A percentile compares a stretch with the other conserved stretches of the same genome.
These are phyloP conservation scores for Chaunax sp. DNA, from an alignment of 2,797 vertebrate genomes.

Conservation along the genomic window DNA sequence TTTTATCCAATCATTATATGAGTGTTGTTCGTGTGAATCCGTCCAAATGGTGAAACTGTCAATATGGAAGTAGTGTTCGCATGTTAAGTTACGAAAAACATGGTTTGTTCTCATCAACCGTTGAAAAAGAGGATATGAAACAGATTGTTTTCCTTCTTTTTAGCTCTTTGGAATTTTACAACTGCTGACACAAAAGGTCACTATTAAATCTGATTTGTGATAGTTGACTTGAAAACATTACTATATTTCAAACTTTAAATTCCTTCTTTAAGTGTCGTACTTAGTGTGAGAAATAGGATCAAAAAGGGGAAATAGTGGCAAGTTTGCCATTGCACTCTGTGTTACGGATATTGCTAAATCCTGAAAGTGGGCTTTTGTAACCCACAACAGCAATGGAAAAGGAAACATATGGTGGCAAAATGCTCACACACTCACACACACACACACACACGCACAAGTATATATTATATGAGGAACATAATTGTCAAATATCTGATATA, in stretches of 20 bases:
- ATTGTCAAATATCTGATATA: neutral
- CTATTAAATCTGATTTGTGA: neutral
- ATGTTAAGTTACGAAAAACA: conserved; percentile 11
- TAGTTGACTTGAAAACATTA: neutral
- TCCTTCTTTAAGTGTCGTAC: neutral
- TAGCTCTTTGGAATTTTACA: conserved; percentile 38
- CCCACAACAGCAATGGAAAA: conserved; percentile 58
- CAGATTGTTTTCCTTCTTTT: conserved; percentile 47
- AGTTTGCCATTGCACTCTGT: conserved; percentile 34
- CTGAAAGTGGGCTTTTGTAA: conserved; percentile 67
- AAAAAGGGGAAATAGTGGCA: conserved; percentile 59
- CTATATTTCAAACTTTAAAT: neutral
- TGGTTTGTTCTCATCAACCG: conserved; percentile 13
- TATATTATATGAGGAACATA: neutral
- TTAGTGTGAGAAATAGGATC: conserved; percentile 24
- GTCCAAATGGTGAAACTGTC: neutral
- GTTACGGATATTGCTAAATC: conserved; percentile 78
- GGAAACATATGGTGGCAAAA: conserved; percentile 63
- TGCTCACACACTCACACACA: conserved; percentile 27
- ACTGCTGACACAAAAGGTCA: conserved; percentile 42
- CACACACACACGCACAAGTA: conserved; percentile 11
- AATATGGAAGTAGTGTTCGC: neutral
- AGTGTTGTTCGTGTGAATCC: neutral
- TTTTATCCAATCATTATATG: neutral
- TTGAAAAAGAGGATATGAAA: conserved; percentile 72